Conservation (phyloP, 2,888 invertebrate genomes). For the Brachypalpus laphriformis region DNA sequence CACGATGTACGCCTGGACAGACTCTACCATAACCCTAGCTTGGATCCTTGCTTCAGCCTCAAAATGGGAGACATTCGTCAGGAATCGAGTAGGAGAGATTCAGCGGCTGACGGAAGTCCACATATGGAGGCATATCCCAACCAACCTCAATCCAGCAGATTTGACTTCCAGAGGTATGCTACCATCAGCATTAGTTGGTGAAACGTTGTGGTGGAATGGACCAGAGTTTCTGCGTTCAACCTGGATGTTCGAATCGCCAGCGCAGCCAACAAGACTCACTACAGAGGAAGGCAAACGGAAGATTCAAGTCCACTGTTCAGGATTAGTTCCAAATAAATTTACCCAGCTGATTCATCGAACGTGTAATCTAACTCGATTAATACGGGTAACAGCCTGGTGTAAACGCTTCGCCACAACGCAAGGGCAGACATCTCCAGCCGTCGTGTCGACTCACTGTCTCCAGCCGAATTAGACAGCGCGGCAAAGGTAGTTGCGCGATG, state of each 20-base stretch:
- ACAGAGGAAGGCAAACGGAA: neutral
- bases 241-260: neutral
- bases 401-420: neutral
- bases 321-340: neutral
- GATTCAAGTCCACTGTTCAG: neutral
- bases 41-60: conserved; percentile 54
- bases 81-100: conserved; percentile 59
- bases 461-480: neutral
- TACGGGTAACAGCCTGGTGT: conserved; percentile 1
- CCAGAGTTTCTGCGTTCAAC: neutral
- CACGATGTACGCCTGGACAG: conserved; percentile 41
- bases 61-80: conserved; percentile 33
- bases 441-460: neutral
- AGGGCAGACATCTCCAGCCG: neutral
- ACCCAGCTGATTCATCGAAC: neutral
- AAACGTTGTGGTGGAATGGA: neutral
- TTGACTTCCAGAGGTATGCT: conserved; percentile 48
- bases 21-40: conserved; percentile 55
- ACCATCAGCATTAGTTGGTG: neutral
- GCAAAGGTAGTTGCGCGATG: neutral
- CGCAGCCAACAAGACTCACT: neutral
- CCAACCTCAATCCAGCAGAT: conserved; percentile 63
- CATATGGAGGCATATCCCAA: conserved; percentile 59
- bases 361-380: neutral
- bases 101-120: conserved; percentile 18